phyloP scores from a whole-genome alignment of 2,888 invertebrate genomes.

The Stramonita haemastoma region DNA sequence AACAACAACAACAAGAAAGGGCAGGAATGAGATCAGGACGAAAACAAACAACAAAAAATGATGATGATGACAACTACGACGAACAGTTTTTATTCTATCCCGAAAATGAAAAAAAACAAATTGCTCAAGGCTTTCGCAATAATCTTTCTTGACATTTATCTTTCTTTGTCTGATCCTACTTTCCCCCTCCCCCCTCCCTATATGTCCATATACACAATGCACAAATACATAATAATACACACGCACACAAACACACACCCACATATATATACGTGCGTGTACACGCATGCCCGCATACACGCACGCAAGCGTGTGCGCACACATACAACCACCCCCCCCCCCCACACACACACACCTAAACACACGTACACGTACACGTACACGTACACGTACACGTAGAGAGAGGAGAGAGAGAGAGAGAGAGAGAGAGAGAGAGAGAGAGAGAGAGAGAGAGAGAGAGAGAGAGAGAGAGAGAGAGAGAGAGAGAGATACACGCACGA shows the following conservation, averaged over 20 bases:
- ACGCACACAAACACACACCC: neutral
- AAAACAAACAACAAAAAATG: neutral
- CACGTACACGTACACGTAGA: neutral
- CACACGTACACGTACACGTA: neutral
- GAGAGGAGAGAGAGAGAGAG: no score
- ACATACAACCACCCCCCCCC: neutral
- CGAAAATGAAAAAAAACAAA: neutral
- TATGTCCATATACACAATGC: neutral
- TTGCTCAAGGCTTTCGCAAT: no score
- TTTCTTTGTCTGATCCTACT: no score
- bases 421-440: neutral
- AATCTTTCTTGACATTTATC: neutral
- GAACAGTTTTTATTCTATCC: neutral
- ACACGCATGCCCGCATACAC: neutral
- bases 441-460: neutral
- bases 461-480: neutral
- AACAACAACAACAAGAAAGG: no score
- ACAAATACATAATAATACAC: neutral
- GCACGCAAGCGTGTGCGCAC: neutral
- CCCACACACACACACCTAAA: neutral
- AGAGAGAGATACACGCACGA: no score
- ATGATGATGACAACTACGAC: neutral
- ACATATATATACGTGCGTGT: neutral
- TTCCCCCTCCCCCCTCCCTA: neutral
- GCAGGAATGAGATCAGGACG: no score